Conservation (phyloP, 2,113 vertebrate genomes). For the Periophthalmus modestus region DNA sequence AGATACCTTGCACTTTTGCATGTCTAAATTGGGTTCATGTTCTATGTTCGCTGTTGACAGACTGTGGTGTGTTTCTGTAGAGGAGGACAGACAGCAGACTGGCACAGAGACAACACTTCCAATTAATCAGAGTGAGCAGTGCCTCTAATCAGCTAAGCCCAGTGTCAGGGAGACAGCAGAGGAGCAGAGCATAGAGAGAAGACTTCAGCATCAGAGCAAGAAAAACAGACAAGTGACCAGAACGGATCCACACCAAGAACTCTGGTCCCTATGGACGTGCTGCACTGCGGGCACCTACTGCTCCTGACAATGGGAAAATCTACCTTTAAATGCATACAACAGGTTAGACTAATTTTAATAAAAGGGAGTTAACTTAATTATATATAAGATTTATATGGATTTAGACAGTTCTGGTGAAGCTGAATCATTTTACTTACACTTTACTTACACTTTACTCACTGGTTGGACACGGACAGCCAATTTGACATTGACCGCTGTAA, state of each 20-base stretch:
- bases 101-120: constrained; percentile 58
- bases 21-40: not conserved
- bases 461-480: too few relatives aligned
- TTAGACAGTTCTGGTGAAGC: too few relatives aligned
- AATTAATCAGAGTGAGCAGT: constrained; percentile 65
- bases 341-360: too few relatives aligned
- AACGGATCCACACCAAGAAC: not conserved
- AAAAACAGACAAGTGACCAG: constrained; percentile 10
- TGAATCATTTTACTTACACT: too few relatives aligned
- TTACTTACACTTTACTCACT: too few relatives aligned
- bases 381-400: too few relatives aligned
- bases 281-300: not conserved
- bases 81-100: constrained; percentile 17
- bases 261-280: not conserved
- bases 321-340: too few relatives aligned
- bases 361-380: too few relatives aligned
- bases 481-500: too few relatives aligned
- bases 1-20: not conserved
- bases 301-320: not conserved
- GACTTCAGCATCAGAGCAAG: constrained; percentile 9
- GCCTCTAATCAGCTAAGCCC: constrained; percentile 62
- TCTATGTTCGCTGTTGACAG: constrained; percentile 23
- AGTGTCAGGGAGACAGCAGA: constrained; percentile 20
- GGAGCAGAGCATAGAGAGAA: constrained; percentile 26
- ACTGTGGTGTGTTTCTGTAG: constrained; percentile 9